A percentile compares a stretch with the other conserved stretches of the same genome.
Evolutionary conservation across 2,888 invertebrate genomes (phyloP).

Genomic region (Venustoraphidia nigricollis): DNA sequence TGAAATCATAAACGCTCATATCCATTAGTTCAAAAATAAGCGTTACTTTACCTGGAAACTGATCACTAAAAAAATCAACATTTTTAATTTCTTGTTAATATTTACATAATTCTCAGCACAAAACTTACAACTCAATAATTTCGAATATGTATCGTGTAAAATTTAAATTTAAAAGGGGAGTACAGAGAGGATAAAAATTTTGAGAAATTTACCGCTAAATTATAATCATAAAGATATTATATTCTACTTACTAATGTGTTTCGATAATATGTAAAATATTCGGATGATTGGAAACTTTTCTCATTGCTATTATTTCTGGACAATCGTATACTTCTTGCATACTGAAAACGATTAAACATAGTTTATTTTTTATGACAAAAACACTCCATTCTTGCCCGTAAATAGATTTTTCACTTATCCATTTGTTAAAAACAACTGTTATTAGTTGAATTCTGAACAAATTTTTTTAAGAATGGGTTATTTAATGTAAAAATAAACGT

Average conservation of each 20-base stretch:
- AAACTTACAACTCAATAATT: too few relatives aligned
- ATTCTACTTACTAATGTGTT: conserved; percentile 39
- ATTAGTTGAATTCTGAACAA: neutral
- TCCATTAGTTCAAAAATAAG: conserved; percentile 54
- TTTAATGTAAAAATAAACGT: neutral
- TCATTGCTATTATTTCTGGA: conserved; percentile 43
- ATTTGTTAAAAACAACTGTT: too few relatives aligned
- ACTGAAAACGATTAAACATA: conserved; percentile 19
- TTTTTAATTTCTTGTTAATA: conserved; percentile 7
- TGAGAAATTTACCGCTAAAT: too few relatives aligned
- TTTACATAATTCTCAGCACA: conserved; percentile 3
- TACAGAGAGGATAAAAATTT: too few relatives aligned
- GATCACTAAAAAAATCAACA: conserved; percentile 30
- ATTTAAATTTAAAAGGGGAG: too few relatives aligned
- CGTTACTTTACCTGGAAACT: conserved; percentile 36
- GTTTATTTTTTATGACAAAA: neutral
- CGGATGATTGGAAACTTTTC: conserved; percentile 39
- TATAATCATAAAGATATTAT: neutral
- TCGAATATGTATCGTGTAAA: too few relatives aligned
- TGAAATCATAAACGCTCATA: conserved; percentile 49
- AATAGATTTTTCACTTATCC: too few relatives aligned
- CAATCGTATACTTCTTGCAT: conserved; percentile 31
- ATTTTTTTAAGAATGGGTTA: neutral
- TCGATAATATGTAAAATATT: conserved; percentile 47
- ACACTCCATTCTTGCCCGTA: too few relatives aligned